Conservation (phyloP, 2,888 invertebrate genomes). For the Watsonalla binaria region DNA sequence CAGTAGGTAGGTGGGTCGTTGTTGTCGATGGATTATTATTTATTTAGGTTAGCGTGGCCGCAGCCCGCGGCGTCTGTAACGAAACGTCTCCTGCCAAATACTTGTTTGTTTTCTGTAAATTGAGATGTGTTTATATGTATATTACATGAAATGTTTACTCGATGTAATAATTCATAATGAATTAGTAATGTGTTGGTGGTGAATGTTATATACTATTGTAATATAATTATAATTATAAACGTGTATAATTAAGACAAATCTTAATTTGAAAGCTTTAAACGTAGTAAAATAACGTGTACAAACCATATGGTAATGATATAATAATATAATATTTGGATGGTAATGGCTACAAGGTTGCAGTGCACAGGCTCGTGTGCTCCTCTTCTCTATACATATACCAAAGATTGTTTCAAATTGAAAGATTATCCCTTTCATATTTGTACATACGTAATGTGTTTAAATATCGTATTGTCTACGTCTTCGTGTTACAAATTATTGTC, state of each 20-base stretch:
- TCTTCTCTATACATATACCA: slow-evolving; percentile 38
- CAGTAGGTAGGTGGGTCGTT: neutral
- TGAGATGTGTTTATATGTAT: slow-evolving; percentile 35
- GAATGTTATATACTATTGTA: neutral
- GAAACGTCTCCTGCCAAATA: slow-evolving; percentile 41
- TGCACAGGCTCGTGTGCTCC: neutral
- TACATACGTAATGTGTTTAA: slow-evolving; percentile 15
- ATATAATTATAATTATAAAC: slow-evolving; percentile 4
- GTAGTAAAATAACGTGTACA: slow-evolving; percentile 62
- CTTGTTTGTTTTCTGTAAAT: slow-evolving; percentile 27
- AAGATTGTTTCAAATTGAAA: slow-evolving; percentile 40
- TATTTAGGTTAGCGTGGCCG: slow-evolving; percentile 8
- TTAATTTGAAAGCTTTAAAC: slow-evolving; percentile 72
- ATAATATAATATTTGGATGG: slow-evolving; percentile 9
- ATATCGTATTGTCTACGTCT: neutral
- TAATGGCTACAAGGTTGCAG: slow-evolving; percentile 14
- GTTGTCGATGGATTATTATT: slow-evolving; percentile 7
- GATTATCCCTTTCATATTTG: slow-evolving; percentile 12
- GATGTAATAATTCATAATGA: slow-evolving; percentile 42
- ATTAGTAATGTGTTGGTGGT: slow-evolving; percentile 42
- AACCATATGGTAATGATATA: slow-evolving; percentile 33
- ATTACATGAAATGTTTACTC: slow-evolving; percentile 38
- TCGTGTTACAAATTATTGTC: neutral
- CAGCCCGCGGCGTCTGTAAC: slow-evolving; percentile 11
- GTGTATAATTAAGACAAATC: slow-evolving; percentile 56